Evolutionary conservation across 2,888 invertebrate genomes (phyloP), one percentile per base, ranked within the genome.

Genomic region (Apamea sordens): DNA sequence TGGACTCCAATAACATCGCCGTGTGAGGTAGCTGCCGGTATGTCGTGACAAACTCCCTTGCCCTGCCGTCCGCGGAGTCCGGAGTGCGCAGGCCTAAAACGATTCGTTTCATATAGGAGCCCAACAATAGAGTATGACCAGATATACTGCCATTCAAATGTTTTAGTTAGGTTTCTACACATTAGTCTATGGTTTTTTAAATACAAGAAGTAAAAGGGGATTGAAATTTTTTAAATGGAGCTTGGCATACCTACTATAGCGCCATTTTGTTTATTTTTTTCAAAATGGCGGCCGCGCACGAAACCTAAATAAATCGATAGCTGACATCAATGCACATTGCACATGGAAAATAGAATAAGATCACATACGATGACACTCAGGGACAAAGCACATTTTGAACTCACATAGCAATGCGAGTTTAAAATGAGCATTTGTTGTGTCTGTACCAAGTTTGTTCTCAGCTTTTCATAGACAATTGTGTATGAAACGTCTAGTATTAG

Each of bases 61-160:
- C 47, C 47, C 4, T 15, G 47, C 13, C 47, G 47, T 47, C 47
- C 47, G 15, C 47, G 15, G 15, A 47, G 5, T 47, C 47, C 15
- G 47, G 47, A 47, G 47, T 47, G 47, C 47, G 15, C 47, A 47
- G 11, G 10, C 11, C 11, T 44, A 11, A 53, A 44, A 73, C 44
- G 15, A 32, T 41, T 70, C 2, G 77, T 77, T 77, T 56, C 18
- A 47, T 77, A 63, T 15, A n/a, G 11, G 36, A 65, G 56, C n/a
- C 24, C n/a, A 13, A 18, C 24, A 44, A 32, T 32, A 53, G 11
- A 8, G 8, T 0, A 24, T 47, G 11, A 32, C 28, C n/a, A n/a
- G 15, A 67, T 2, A 68, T 41, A 80, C 80, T 82, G 80, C 82
- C 80, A 82, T 67, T 61, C 6, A 10, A 28, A 47, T 56, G 4